phyloP scores from a whole-genome alignment of 1,140 invertebrate species.

The Lasaia peninsularis region DNA sequence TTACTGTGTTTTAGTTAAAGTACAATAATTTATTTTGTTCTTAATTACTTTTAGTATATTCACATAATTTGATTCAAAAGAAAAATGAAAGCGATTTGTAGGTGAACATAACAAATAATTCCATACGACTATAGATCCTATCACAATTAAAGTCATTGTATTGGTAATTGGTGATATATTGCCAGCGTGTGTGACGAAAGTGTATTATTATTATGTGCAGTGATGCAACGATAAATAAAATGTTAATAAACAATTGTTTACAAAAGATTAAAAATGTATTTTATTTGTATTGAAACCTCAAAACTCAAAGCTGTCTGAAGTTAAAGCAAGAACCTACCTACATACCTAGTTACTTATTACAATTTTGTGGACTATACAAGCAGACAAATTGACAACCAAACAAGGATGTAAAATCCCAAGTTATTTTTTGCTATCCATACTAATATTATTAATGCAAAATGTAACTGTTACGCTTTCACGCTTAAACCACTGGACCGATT shows the following conservation, averaged over 20 bases:
- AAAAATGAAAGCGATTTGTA: constrained; percentile 70
- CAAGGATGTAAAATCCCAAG: too few species aligned
- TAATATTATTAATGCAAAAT: too few species aligned
- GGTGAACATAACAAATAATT: constrained; percentile 52
- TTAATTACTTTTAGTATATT: constrained; percentile 67
- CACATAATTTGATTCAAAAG: constrained; percentile 65
- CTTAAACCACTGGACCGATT: too few species aligned
- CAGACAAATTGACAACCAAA: too few species aligned
- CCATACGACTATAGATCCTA: constrained; percentile 58
- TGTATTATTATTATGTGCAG: constrained; percentile 67
- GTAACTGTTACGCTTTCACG: too few species aligned
- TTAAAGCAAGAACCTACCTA: too few species aligned
- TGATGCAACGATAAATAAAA: constrained; percentile 71
- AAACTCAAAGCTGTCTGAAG: too few species aligned
- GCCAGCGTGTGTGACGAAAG: constrained; percentile 66
- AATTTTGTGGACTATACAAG: too few species aligned
- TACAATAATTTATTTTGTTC: constrained; percentile 46
- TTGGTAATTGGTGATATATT: constrained; percentile 58
- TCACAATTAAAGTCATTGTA: constrained; percentile 64
- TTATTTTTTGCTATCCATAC: too few species aligned
- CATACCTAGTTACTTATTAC: too few species aligned
- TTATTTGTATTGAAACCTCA: constrained; percentile 36
- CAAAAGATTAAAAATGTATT: constrained; percentile 69
- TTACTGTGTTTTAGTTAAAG: constrained; percentile 40
- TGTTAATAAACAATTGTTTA: constrained; percentile 78